phyloP scores from a whole-genome alignment of 2,797 vertebrate species.

The Parambassis ranga region DNA sequence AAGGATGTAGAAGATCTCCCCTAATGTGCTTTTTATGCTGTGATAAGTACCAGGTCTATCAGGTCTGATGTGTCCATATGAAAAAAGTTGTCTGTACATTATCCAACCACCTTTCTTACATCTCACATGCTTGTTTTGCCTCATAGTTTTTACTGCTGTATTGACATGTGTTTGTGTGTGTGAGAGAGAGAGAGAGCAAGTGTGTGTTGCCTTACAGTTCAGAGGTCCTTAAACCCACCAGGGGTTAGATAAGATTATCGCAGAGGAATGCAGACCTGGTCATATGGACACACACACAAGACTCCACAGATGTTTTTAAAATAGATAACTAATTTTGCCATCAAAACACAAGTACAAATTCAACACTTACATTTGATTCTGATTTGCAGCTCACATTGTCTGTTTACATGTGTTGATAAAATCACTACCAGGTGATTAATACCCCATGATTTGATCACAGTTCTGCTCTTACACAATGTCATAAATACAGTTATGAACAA shows the following conservation, averaged over 20 bases:
- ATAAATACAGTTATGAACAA: constrained; percentile 10
- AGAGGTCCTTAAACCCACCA: constrained; percentile 62
- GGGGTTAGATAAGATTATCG: constrained; percentile 79
- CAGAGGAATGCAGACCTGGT: constrained; percentile 67
- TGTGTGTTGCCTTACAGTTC: constrained; percentile 40
- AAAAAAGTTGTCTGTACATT: too few species aligned
- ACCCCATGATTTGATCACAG: background rate
- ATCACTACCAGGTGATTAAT: constrained; percentile 33
- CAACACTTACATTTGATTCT: too few species aligned
- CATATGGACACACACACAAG: constrained; percentile 54
- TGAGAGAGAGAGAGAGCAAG: too few species aligned
- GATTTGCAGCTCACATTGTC: too few species aligned
- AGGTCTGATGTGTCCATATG: background rate
- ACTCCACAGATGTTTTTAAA: too few species aligned
- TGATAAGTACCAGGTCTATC: background rate
- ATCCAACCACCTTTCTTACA: background rate
- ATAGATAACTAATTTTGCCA: too few species aligned
- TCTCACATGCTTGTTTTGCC: too few species aligned
- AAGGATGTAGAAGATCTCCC: constrained; percentile 4
- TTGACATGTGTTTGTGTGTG: background rate
- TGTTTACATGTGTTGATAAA: too few species aligned
- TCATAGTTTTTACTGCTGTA: too few species aligned
- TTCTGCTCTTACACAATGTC: background rate
- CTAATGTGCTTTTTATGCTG: background rate
- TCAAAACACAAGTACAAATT: too few species aligned